Percentiles rank a stretch among this genome's conserved stretches.
These are phyloP conservation scores for western clawed frog (Xenopus tropicalis) DNA, from an alignment of 2,113 vertebrate genomes.

Conservation along the genomic window DNA sequence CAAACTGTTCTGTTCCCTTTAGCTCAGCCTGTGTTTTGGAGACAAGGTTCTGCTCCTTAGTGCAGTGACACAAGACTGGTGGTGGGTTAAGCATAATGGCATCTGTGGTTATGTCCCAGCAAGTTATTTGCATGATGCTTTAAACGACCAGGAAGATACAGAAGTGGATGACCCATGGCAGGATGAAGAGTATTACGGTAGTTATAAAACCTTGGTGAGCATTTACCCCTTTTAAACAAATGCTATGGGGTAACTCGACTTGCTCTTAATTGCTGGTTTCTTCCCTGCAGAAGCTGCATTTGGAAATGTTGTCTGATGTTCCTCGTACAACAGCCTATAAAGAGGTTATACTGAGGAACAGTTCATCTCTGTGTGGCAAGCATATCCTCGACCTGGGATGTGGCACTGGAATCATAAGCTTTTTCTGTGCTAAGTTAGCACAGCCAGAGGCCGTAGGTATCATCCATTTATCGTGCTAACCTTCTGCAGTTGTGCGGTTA, in stretches of 20 bases:
- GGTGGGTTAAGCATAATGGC: constrained; percentile 68
- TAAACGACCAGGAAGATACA: constrained; percentile 46
- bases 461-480: neutral
- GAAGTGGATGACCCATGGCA: constrained; percentile 68
- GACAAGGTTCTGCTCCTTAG: constrained; percentile 58
- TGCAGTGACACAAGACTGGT: constrained; percentile 65
- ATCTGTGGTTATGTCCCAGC: constrained; percentile 68
- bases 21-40: constrained; percentile 54
- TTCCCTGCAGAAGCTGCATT: constrained; percentile 66
- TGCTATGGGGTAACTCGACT: neutral
- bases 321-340: constrained; percentile 69
- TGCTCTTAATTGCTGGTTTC: neutral
- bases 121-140: constrained; percentile 50
- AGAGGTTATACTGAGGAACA: constrained; percentile 65
- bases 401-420: constrained; percentile 75
- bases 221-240: too few species aligned
- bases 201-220: constrained; percentile 66
- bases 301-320: constrained; percentile 75
- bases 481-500: neutral
- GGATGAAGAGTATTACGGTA: constrained; percentile 75
- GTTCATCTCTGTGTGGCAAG: constrained; percentile 61
- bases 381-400: constrained; percentile 75
- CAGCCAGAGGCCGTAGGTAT: constrained; percentile 63
- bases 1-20: constrained; percentile 2
- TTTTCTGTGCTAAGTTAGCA: constrained; percentile 70